Evolutionary conservation across 2,888 invertebrate species (phyloP), one percentile per base, ranked within the genome.

Genomic region (Chymomyza procnemis): DNA sequence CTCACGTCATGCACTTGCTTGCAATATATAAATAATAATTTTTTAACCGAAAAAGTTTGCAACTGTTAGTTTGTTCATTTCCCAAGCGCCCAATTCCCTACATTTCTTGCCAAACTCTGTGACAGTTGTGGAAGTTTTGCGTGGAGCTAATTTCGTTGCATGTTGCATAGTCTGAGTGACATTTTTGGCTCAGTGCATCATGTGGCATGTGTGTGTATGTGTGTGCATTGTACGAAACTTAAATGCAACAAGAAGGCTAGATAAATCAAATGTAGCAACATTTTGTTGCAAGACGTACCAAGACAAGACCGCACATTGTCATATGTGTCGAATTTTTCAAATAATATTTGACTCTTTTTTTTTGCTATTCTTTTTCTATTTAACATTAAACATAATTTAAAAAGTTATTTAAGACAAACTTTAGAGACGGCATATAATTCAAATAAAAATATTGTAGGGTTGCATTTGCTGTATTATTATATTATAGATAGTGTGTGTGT

Each of bases 361-460:
- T 41, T 41, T 16, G 1, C 48, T 50, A 3, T 41, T 41, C 12
- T 41, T 30, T 6, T 30, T 41, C 12, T 12, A 41, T 41, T 41
- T 41, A 26, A 8, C 64, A 57, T 41, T 55, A 69, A 69, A 69
- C 48, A 26, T 26, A 26, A 26, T 26, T 26, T 26, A 26, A 26
- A 26, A 26, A 26, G 26, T 66, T 69, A 69, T 69, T 69, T 64
- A 69, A 56, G 66, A 62, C 30, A 48, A 56, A 46, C 22, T 54
- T 60, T 59, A 67, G 16, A 18, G 16, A 18, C 34, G 34, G 9
- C 67, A 56, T 67, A 57, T 19, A 67, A 68, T 61, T 61, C 68
- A 54, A 68, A 68, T 46, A 46, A 58, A n/a, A 62, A 55, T 26
- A 68, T 55, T 69, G 63, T 6, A 41, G 34, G 34, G 12, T 41